Evolutionary conservation across 2,113 vertebrate species (phyloP).

Genomic region (Cathartes aura): DNA sequence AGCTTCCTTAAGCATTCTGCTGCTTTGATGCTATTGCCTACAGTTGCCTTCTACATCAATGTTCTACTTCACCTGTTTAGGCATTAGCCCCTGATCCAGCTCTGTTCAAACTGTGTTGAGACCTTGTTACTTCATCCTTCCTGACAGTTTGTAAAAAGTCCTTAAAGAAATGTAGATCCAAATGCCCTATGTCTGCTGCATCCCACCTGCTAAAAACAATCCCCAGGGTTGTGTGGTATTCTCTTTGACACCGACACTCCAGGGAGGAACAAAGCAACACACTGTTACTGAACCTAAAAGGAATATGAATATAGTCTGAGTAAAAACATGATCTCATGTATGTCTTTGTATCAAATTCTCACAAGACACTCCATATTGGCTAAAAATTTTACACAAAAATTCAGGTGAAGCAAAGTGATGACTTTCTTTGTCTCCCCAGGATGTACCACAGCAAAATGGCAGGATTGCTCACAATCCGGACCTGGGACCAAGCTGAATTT

Average conservation of each 20-base stretch:
- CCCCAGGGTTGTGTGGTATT: neutral
- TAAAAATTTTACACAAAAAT: neutral
- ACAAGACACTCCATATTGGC: neutral
- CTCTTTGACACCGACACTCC: neutral
- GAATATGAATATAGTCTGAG: neutral
- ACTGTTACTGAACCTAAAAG: neutral
- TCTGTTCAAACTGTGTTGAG: neutral
- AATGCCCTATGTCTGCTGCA: neutral
- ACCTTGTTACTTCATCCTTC: neutral
- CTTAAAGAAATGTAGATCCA: neutral
- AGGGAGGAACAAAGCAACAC: neutral
- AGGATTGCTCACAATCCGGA: neutral
- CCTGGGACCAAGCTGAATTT: neutral
- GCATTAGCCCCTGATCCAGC: neutral
- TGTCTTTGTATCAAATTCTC: neutral
- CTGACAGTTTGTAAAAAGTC: neutral
- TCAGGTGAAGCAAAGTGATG: neutral
- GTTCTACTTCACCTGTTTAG: neutral
- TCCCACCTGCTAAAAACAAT: neutral
- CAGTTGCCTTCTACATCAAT: neutral
- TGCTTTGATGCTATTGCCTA: neutral
- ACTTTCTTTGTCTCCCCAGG: neutral
- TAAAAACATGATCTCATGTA: neutral
- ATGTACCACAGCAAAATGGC: neutral
- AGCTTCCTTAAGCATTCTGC: neutral